These are phyloP conservation scores for Boleophthalmus pectinirostris DNA, from an alignment of 2,113 vertebrate species.

Conservation along the genomic window DNA sequence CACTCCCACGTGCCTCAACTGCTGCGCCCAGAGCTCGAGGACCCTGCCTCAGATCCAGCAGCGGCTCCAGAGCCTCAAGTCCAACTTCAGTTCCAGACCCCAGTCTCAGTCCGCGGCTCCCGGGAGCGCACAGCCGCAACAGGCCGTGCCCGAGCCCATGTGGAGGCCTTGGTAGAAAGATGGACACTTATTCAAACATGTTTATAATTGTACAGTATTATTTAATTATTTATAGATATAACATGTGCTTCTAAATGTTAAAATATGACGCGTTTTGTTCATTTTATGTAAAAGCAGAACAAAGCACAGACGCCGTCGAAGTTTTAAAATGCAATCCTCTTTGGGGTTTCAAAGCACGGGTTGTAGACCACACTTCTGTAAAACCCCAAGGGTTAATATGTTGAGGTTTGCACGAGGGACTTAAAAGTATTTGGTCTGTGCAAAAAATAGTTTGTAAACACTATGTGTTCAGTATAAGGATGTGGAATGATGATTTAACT, in stretches of 20 bases:
- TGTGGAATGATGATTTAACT: constrained; percentile 18
- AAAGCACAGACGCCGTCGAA: constrained; percentile 59
- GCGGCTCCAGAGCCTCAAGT: constrained; percentile 63
- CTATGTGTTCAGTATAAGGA: constrained; percentile 74
- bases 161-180: constrained; percentile 84
- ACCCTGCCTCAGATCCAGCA: constrained; percentile 64
- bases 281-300: constrained; percentile 43
- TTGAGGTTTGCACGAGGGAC: constrained; percentile 82
- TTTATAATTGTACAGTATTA: constrained; percentile 39
- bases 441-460: constrained; percentile 81
- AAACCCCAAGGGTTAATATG: constrained; percentile 81
- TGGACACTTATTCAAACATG: constrained; percentile 19
- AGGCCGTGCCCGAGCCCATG: constrained; percentile 37
- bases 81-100: constrained; percentile 45
- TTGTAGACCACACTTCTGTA: constrained; percentile 81
- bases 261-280: constrained; percentile 40
- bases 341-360: constrained; percentile 78
- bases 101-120: constrained; percentile 34
- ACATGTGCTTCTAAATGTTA: constrained; percentile 25
- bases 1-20: constrained; percentile 63
- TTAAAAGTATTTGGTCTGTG: constrained; percentile 81
- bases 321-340: constrained; percentile 79
- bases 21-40: constrained; percentile 56
- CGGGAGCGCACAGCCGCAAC: constrained; percentile 26
- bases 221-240: constrained; percentile 21